Evolutionary conservation across 2,888 invertebrate genomes (phyloP).

Genomic region (Drosophila putrida): DNA sequence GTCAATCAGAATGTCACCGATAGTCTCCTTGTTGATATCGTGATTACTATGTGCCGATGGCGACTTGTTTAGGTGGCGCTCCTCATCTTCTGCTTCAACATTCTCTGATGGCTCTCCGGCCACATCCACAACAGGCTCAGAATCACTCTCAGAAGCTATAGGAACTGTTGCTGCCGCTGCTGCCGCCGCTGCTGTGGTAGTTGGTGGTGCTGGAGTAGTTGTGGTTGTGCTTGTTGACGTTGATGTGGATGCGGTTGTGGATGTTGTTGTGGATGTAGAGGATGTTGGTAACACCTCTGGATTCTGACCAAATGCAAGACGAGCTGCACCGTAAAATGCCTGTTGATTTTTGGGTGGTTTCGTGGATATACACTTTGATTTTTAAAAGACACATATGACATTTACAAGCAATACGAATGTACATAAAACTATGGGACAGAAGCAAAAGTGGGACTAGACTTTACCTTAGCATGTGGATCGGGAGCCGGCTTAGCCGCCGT

Average conservation of each 20-base stretch:
- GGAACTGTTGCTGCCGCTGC: constrained; percentile 44
- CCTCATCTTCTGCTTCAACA: constrained; percentile 49
- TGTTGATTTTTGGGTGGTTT: constrained; percentile 82
- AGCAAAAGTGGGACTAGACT: constrained; percentile 3
- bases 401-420: constrained; percentile 59
- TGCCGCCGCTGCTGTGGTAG: constrained; percentile 57
- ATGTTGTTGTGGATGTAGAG: constrained; percentile 65
- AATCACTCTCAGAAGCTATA: constrained; percentile 13
- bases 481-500: constrained; percentile 50
- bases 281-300: constrained; percentile 85
- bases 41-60: constrained; percentile 50
- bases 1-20: constrained; percentile 75
- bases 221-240: constrained; percentile 58
- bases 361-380: constrained; percentile 79
- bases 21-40: constrained; percentile 79
- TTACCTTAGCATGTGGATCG: constrained; percentile 71
- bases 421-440: constrained; percentile 33
- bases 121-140: constrained; percentile 44
- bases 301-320: constrained; percentile 86
- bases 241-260: constrained; percentile 59
- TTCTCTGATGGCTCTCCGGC: constrained; percentile 49
- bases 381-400: constrained; percentile 67
- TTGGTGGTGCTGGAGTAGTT: constrained; percentile 55
- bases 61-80: constrained; percentile 51
- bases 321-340: constrained; percentile 88